phyloP scores from a whole-genome alignment of 2,888 invertebrate species.

The Melolontha melolontha region DNA sequence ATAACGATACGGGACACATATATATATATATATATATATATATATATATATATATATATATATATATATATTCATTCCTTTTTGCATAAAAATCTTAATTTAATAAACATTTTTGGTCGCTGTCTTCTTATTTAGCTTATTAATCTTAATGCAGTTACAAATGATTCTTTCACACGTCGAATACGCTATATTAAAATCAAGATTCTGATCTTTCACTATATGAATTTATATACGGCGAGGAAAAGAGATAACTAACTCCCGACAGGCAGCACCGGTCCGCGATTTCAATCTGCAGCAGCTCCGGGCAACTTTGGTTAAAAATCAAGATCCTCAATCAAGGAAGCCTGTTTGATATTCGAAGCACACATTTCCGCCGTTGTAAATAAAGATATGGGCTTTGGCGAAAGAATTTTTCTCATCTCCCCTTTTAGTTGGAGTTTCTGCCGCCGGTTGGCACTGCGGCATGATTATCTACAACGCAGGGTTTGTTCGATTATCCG shows the following conservation, averaged over 20 bases:
- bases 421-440: background rate
- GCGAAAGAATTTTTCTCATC: slow-evolving; percentile 52
- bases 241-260: slow-evolving; percentile 54
- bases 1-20: too few species aligned
- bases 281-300: slow-evolving; percentile 62
- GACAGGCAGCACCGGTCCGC: slow-evolving; percentile 36
- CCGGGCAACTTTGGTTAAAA: slow-evolving; percentile 63
- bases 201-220: background rate
- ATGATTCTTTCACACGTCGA: background rate
- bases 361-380: slow-evolving; percentile 61
- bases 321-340: slow-evolving; percentile 67
- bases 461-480: too few species aligned
- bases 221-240: slow-evolving; percentile 22
- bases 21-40: too few species aligned
- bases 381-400: slow-evolving; percentile 66
- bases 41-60: too few species aligned
- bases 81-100: too few species aligned
- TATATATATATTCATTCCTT: too few species aligned
- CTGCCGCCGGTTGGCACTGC: too few species aligned
- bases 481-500: too few species aligned
- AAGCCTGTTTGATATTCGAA: slow-evolving; percentile 63
- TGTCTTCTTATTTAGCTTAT: too few species aligned
- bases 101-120: too few species aligned
- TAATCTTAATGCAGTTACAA: too few species aligned
- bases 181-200: slow-evolving; percentile 25